Conservation (phyloP, 2,113 vertebrate species). For the Hippolais icterina region DNA sequence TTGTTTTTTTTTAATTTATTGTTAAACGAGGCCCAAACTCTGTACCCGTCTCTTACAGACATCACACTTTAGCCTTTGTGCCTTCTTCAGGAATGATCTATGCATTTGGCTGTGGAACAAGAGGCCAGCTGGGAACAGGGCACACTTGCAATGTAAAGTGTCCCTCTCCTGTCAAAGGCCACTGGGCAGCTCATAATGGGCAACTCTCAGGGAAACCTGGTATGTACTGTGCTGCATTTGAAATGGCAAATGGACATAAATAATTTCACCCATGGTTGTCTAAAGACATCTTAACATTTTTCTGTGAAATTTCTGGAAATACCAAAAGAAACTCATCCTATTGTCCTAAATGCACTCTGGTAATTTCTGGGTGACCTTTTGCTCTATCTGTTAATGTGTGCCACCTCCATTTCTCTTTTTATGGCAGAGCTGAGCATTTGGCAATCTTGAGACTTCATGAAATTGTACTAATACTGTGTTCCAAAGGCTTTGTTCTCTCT, state of each 20-base stretch:
- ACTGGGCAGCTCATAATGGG: conserved; percentile 76
- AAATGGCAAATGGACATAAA: background rate
- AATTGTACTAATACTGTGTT: background rate
- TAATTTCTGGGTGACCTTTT: background rate
- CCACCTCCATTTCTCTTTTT: background rate
- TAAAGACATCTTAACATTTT: background rate
- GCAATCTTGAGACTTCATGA: background rate
- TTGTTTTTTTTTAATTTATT: background rate
- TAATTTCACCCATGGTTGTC: background rate
- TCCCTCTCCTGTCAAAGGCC: conserved; percentile 85
- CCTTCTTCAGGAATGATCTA: conserved; percentile 93
- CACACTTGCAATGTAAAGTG: conserved; percentile 81
- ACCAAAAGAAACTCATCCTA: background rate
- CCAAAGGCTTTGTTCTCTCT: background rate
- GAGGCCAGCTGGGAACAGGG: conserved; percentile 91
- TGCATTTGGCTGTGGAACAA: conserved; percentile 92
- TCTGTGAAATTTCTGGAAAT: background rate
- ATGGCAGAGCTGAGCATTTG: background rate
- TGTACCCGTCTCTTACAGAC: conserved; percentile 69
- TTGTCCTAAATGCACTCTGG: background rate
- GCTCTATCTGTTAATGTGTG: background rate
- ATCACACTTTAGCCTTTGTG: conserved; percentile 94
- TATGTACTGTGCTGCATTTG: conserved; percentile 1
- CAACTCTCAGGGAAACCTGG: conserved; percentile 77
- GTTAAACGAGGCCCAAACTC: background rate